Percentiles rank a stretch among this genome's conserved stretches.
phyloP scores from a whole-genome alignment of 2,888 invertebrate genomes.

The Belgica antarctica region DNA sequence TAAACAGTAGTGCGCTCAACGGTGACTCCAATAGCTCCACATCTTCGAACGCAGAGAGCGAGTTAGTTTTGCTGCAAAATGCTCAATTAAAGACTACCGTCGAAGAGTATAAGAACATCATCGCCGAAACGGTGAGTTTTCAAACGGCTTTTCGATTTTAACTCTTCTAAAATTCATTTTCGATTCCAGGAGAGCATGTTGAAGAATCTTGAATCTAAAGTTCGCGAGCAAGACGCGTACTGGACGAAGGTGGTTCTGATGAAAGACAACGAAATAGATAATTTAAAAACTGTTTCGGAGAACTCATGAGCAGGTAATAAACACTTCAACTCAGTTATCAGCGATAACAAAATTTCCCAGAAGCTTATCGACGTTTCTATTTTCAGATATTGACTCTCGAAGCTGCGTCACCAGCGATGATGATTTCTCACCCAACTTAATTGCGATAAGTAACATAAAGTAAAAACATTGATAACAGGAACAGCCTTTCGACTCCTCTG shows the following conservation, averaged over 20 bases:
- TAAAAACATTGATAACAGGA: conserved; percentile 5
- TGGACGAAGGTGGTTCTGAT: conserved; percentile 53
- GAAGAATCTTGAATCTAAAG: conserved; percentile 52
- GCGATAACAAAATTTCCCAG: no score
- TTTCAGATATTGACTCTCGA: neutral
- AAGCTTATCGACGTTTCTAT: neutral
- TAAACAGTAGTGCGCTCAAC: conserved; percentile 46
- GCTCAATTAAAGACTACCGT: conserved; percentile 64
- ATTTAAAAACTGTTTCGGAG: conserved; percentile 22
- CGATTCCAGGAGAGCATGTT: conserved; percentile 52
- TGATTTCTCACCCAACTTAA: conserved; percentile 16
- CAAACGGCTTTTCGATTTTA: conserved; percentile 38
- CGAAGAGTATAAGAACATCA: conserved; percentile 70
- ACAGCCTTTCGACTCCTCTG: conserved; percentile 9
- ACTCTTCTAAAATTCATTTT: conserved; percentile 36
- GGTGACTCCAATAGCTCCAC: conserved; percentile 47
- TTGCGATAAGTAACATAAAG: conserved; percentile 22
- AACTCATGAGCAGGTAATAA: conserved; percentile 36
- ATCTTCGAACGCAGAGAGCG: conserved; percentile 49
- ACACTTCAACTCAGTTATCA: neutral
- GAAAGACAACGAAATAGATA: conserved; percentile 53
- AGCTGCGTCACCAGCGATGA: neutral
- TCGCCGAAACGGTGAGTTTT: conserved; percentile 72
- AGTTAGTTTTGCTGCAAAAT: conserved; percentile 62
- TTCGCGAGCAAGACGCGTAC: conserved; percentile 53